phyloP scores from a whole-genome alignment of 2,888 invertebrate species.

The Cerastoderma edule region DNA sequence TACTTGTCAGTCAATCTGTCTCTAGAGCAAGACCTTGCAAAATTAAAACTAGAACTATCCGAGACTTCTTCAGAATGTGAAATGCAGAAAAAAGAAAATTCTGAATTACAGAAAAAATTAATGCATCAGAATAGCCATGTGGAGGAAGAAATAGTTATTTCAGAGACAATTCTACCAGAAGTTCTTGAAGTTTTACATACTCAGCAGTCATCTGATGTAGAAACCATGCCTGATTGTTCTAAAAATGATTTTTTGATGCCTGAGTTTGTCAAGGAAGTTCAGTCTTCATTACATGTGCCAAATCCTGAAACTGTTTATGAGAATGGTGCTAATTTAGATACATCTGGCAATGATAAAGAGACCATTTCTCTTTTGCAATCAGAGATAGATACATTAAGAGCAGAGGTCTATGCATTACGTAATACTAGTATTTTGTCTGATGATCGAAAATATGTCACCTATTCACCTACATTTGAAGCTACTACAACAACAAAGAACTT shows the following conservation, averaged over 20 bases:
- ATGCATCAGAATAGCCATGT: background rate
- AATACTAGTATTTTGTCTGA: slow-evolving; percentile 25
- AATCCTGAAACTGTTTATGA: slow-evolving; percentile 8
- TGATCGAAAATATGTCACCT: background rate
- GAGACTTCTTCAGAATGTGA: slow-evolving; percentile 11
- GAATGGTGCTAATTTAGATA: slow-evolving; percentile 2
- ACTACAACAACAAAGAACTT: background rate
- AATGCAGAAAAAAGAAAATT: slow-evolving; percentile 22
- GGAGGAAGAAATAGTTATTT: background rate
- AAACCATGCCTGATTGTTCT: no score
- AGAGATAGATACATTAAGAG: slow-evolving; percentile 46
- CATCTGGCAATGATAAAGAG: background rate
- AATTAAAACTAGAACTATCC: slow-evolving; percentile 21
- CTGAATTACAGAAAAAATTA: background rate
- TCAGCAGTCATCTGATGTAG: background rate
- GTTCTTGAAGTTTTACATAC: slow-evolving; percentile 2
- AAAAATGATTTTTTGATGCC: background rate
- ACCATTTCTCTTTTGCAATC: slow-evolving; percentile 24
- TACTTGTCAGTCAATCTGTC: slow-evolving; percentile 7
- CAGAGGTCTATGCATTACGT: slow-evolving; percentile 37
- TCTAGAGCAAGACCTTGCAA: slow-evolving; percentile 24
- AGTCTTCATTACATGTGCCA: slow-evolving; percentile 17
- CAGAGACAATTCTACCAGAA: slow-evolving; percentile 17
- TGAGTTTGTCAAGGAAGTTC: background rate
- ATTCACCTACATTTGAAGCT: background rate